Base-by-base conservation (phyloP, 2,797 vertebrate genomes). In the Macrochelys suwanniensis region DNA sequence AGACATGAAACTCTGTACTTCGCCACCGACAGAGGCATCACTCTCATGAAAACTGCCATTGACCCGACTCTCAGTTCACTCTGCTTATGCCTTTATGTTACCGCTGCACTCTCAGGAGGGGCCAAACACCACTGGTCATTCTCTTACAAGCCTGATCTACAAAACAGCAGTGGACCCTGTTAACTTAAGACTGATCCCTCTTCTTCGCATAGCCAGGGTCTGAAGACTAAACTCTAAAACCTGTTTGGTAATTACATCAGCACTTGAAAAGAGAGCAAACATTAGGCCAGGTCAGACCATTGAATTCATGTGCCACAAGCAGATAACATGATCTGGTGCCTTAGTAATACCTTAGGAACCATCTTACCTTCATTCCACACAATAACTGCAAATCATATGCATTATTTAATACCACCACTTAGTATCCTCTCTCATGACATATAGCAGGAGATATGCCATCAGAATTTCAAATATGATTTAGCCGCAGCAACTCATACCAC, bases 121-220 rank as follows among this genome's bases (percentile, higher is more conserved):
- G 89, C 79, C 9, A 11, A 78, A 12, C 5, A 12, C 37, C 80
- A 61, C n/a, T 76, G 19, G 82, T 92, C 15, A 9, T 9, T 78
- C 84, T 86, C 56, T 45, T 50, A 19, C 84, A 71, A 61, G 42
- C 17, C 50, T 84, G 54, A 33, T 79, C 50, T 23, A 25, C n/a
- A 86, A 92, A 79, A 82, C 2, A 45, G 6, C 50, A 77, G 28
- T 2, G 65, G 84, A 19, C 51, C 50, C 37, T 45, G 89, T 80
- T 95, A 92, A 79, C 71, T 89, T 56, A 81, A 88, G 5, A 21
- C 3, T 76, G 71, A 59, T 84, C 87, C 3, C 74, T 92, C 74
- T 89, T 92, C 74, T 89, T 76, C 68, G 74, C 87, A 45, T 83
- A 49, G 19, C 45, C 2, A 5, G 84, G 42, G 8, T 33, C 15